These are phyloP conservation scores for Cephalopholis sonnerati DNA, from an alignment of 2,113 vertebrate species.

Conservation along the genomic window DNA sequence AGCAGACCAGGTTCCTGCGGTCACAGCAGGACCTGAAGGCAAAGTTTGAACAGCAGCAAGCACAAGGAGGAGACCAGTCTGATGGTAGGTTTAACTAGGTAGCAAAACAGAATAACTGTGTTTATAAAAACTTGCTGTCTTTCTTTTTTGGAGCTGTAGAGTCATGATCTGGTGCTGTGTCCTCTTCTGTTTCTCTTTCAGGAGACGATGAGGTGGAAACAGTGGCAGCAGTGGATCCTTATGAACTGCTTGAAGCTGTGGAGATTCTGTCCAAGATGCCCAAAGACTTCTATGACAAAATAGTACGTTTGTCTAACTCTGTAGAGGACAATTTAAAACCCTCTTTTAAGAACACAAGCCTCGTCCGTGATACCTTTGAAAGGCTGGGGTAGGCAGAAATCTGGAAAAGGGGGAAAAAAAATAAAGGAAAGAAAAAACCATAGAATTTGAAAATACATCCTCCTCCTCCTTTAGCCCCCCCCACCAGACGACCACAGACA, in stretches of 20 bases:
- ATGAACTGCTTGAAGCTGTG: conserved; percentile 95
- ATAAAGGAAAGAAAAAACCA: too few species aligned
- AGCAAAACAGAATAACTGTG: not conserved
- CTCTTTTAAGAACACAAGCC: too few species aligned
- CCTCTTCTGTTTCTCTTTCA: conserved; percentile 28
- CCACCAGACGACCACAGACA: too few species aligned
- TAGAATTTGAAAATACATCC: too few species aligned
- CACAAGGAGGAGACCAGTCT: conserved; percentile 88
- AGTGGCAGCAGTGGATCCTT: conserved; percentile 90
- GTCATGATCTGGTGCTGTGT: not conserved
- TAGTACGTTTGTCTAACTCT: conserved; percentile 85
- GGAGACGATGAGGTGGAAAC: conserved; percentile 89
- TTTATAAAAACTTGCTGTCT: too few species aligned
- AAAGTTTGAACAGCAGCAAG: conserved; percentile 95
- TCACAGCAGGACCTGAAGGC: conserved; percentile 98
- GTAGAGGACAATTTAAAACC: too few species aligned
- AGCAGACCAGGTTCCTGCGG: conserved; percentile 93
- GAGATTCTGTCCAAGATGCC: conserved; percentile 97
- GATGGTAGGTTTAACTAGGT: conserved; percentile 83
- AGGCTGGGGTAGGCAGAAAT: too few species aligned
- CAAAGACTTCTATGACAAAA: conserved; percentile 99
- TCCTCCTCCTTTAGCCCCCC: too few species aligned
- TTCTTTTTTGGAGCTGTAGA: not conserved
- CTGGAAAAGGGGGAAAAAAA: too few species aligned
- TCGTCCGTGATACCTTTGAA: too few species aligned